These are phyloP conservation scores for Otus sunia DNA, from an alignment of 2,113 vertebrate genomes.

Conservation along the genomic window DNA sequence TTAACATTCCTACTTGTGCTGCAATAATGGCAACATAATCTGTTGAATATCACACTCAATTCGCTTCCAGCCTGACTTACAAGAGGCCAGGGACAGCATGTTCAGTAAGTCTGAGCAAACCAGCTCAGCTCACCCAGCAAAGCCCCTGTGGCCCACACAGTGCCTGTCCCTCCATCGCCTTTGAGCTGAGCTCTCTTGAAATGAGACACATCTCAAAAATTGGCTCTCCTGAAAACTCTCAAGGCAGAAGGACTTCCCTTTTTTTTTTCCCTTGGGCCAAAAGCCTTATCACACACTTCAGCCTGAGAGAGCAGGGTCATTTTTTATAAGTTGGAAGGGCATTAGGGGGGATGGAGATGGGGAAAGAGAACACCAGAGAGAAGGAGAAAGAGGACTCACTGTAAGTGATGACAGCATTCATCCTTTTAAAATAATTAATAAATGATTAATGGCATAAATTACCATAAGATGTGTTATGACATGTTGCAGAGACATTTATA, in stretches of 20 bases:
- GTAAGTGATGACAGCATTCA: not conserved
- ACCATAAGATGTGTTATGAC: constrained; percentile 64
- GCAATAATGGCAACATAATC: accelerated
- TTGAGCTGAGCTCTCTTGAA: not conserved
- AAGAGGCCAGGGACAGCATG: not conserved
- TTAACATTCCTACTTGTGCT: accelerated
- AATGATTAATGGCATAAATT: constrained; percentile 57
- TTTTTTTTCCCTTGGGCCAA: not conserved
- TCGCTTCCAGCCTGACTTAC: accelerated
- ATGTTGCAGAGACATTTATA: constrained; percentile 64
- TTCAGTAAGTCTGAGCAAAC: not conserved
- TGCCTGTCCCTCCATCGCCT: not conserved
- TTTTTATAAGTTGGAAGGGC: not conserved
- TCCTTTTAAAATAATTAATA: constrained; percentile 48
- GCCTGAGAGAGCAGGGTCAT: not conserved
- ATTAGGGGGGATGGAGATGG: not conserved
- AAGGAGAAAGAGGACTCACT: not conserved
- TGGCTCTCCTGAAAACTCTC: not conserved
- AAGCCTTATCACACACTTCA: not conserved
- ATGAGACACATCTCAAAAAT: accelerated
- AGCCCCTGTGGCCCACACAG: not conserved
- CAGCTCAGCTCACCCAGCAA: not conserved
- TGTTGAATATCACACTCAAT: accelerated
- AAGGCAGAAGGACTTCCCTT: not conserved
- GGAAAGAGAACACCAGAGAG: not conserved